phyloP scores from a whole-genome alignment of 2,888 invertebrate genomes.

The Drosophila mulleri region DNA sequence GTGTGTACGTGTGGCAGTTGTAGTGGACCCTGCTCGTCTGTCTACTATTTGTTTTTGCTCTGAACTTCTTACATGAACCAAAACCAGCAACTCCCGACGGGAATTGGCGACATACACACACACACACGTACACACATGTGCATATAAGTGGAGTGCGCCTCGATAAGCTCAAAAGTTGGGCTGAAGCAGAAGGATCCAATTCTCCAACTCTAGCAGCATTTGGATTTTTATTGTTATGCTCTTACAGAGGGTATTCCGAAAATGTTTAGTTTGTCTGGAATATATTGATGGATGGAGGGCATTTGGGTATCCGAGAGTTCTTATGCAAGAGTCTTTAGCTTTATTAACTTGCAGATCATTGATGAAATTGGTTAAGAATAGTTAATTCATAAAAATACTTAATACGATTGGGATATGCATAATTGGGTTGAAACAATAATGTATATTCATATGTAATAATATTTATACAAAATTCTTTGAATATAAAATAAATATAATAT shows the following conservation, averaged over 20 bases:
- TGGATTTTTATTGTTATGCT: conserved; percentile 10
- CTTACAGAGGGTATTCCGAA: neutral
- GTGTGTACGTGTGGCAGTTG: neutral
- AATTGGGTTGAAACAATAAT: too few species aligned
- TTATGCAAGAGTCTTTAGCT: too few species aligned
- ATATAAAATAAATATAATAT: too few species aligned
- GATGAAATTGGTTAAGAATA: too few species aligned
- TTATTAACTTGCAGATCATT: too few species aligned
- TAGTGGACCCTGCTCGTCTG: neutral
- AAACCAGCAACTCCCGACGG: conserved; percentile 61
- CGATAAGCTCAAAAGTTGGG: conserved; percentile 74
- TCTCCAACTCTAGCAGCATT: conserved; percentile 10
- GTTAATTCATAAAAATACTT: too few species aligned
- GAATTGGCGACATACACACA: conserved; percentile 47
- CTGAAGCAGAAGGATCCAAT: conserved; percentile 21
- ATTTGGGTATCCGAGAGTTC: neutral
- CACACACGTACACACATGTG: neutral
- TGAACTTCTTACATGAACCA: conserved; percentile 73
- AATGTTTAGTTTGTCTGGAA: neutral
- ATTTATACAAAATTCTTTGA: too few species aligned
- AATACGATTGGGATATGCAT: too few species aligned
- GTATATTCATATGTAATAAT: too few species aligned
- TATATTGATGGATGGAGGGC: too few species aligned
- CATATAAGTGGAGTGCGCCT: conserved; percentile 25
- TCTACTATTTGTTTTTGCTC: conserved; percentile 66